phyloP scores from a whole-genome alignment of 2,113 vertebrate genomes.

The Xiphias gladius region DNA sequence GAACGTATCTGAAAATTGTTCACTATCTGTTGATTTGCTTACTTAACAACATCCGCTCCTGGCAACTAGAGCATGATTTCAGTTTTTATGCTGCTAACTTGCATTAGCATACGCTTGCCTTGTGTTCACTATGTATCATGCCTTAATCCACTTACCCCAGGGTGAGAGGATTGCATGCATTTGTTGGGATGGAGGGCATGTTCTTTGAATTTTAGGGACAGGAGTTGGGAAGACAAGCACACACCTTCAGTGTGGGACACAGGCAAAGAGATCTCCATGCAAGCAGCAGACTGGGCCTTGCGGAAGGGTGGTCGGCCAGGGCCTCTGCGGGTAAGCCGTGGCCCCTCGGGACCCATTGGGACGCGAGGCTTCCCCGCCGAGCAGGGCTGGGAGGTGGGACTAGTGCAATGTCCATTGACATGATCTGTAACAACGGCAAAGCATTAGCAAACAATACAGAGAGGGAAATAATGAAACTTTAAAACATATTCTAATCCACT shows the following conservation, averaged over 20 bases:
- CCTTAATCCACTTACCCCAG: conserved; percentile 62
- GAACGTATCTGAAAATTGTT: neutral
- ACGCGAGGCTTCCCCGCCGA: conserved; percentile 90
- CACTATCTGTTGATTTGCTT: neutral
- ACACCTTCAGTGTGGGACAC: conserved; percentile 97
- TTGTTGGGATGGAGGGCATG: conserved; percentile 50
- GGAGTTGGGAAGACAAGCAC: conserved; percentile 80
- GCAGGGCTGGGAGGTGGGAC: conserved; percentile 94
- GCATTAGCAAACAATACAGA: conserved; percentile 82
- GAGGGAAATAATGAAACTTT: conserved; percentile 56
- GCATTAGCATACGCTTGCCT: conserved; percentile 74
- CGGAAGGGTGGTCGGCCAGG: conserved; percentile 96
- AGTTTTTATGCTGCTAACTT: conserved; percentile 46
- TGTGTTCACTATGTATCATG: conserved; percentile 59
- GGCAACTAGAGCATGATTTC: neutral
- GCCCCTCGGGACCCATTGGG: conserved; percentile 91
- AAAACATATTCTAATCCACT: conserved; percentile 44
- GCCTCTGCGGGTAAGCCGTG: conserved; percentile 92
- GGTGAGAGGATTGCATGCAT: conserved; percentile 72
- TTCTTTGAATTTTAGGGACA: conserved; percentile 58
- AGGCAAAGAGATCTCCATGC: conserved; percentile 99
- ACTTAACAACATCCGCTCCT: neutral
- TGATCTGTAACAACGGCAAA: conserved; percentile 92
- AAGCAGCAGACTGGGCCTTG: conserved; percentile 99
- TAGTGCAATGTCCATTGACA: conserved; percentile 98